Evolutionary conservation across 1,140 invertebrate genomes (phyloP).

Genomic region (Ceratoteleas bidentatus): DNA sequence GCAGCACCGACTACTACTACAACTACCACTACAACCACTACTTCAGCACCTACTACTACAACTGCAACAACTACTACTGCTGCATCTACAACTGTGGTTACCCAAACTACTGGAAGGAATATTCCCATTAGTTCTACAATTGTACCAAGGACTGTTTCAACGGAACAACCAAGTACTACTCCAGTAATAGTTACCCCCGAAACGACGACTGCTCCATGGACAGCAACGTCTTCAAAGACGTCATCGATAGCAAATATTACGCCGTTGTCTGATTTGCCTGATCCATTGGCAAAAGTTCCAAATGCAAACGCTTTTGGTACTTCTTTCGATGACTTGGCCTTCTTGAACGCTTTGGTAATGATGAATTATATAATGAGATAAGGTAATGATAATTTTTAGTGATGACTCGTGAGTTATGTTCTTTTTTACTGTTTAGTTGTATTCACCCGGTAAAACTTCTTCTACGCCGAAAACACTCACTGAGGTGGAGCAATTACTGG

Average conservation of each 20-base stretch:
- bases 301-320: constrained; percentile 75
- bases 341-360: constrained; percentile 78
- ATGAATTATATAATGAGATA: constrained; percentile 16
- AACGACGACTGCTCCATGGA: constrained; percentile 2
- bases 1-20: constrained; percentile 21
- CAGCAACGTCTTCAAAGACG: constrained; percentile 12
- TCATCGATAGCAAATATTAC: constrained; percentile 33
- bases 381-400: not conserved
- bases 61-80: no score
- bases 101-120: no score
- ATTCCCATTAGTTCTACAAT: no score
- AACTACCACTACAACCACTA: no score
- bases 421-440: constrained; percentile 67
- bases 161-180: constrained; percentile 11
- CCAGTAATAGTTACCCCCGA: constrained; percentile 47
- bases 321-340: constrained; percentile 76
- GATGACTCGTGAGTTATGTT: not conserved
- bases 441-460: constrained; percentile 63
- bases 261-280: constrained; percentile 18
- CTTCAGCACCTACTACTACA: no score
- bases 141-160: no score
- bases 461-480: constrained; percentile 76
- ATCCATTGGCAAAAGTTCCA: constrained; percentile 44
- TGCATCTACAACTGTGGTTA: no score
- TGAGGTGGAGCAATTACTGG: constrained; percentile 76